Base-by-base conservation (phyloP, 2,888 invertebrate genomes). In the Meghimatium bilineatum region DNA sequence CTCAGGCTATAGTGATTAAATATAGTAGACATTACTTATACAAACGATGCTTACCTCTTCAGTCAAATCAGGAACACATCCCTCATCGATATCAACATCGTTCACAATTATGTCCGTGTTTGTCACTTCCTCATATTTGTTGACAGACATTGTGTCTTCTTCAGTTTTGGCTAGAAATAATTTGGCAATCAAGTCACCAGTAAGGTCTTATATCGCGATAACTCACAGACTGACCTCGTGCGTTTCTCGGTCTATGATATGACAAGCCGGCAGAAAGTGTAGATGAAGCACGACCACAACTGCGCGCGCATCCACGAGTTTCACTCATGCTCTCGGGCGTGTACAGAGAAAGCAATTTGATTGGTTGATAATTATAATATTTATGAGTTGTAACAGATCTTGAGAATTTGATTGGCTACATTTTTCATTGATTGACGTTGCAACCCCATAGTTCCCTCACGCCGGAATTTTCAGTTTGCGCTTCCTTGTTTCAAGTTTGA, bases 31-130 rank as follows among this genome's bases (percentile, higher is more conserved):
- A 67, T 26, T 23, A 17, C 36, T 26, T 36, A 38, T n/a, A 74
- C 3, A 32, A 32, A 78, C 20, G 44, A 14, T n/a, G 63, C 80
- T 81, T 81, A 81, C 81, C 81, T 81, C 72, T 26, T 81, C 81
- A 29, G 2, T 44, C 36, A 69, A 26, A 44, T 80, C 80, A 34
- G 63, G 34, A 10, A 74, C 20, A 32, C 60, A 72, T 72, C 81
- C 81, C 34, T 80, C 81, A 32, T 81, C 81, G 14, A 81, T 56
- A 23, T 81, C 63, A 8, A 81, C 72, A 29, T 81, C 63, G 32
- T 81, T 74, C 5, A 81, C 81, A 52, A 81, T 74, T 17, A 81
- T 81, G 38, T 81, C 81, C 29, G 72, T 56, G 32, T 23, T 72
- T 5, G 52, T 34, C 20, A 44, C 23, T 1, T 20, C 72, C 29